Percentiles rank a stretch among this genome's conserved stretches.
phyloP scores from a whole-genome alignment of 2,888 invertebrate genomes.

The Phlogophora meticulosa region DNA sequence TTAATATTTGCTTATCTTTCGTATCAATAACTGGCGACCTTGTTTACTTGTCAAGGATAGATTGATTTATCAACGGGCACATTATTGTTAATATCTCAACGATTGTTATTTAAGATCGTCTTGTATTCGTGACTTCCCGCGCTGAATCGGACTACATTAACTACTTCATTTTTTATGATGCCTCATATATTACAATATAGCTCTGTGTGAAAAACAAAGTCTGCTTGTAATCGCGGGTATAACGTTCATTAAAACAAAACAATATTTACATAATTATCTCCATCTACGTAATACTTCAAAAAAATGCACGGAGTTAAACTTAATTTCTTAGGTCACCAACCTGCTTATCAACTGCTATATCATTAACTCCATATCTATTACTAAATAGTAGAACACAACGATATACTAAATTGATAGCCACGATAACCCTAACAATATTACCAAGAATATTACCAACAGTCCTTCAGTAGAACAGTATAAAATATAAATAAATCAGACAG shows the following conservation, averaged over 20 bases:
- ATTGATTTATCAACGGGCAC: slow-evolving; percentile 48
- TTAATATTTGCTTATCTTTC: slow-evolving; percentile 60
- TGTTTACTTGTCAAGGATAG: slow-evolving; percentile 49
- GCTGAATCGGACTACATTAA: slow-evolving; percentile 40
- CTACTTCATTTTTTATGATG: slow-evolving; percentile 20
- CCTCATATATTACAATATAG: slow-evolving; percentile 16
- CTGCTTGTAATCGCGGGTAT: background rate
- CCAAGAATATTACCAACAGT: background rate
- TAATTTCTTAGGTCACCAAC: slow-evolving; percentile 27
- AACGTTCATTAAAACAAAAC: slow-evolving; percentile 3
- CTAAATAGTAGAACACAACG: background rate
- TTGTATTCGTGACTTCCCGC: slow-evolving; percentile 57
- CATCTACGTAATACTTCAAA: slow-evolving; percentile 4
- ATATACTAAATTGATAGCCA: background rate
- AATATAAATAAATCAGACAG: slow-evolving; percentile 39
- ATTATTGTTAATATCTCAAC: slow-evolving; percentile 34
- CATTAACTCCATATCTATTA: background rate
- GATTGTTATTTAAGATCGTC: slow-evolving; percentile 47
- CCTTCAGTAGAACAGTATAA: slow-evolving; percentile 7
- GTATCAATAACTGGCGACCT: slow-evolving; percentile 55
- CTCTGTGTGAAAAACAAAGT: slow-evolving; percentile 7
- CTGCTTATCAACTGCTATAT: slow-evolving; percentile 9
- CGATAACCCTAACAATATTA: slow-evolving; percentile 2
- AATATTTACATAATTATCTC: slow-evolving; percentile 23
- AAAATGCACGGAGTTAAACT: background rate